Evolutionary conservation across 2,797 vertebrate species (phyloP), one percentile per base, ranked within the genome.

Genomic region (Allobates femoralis): DNA sequence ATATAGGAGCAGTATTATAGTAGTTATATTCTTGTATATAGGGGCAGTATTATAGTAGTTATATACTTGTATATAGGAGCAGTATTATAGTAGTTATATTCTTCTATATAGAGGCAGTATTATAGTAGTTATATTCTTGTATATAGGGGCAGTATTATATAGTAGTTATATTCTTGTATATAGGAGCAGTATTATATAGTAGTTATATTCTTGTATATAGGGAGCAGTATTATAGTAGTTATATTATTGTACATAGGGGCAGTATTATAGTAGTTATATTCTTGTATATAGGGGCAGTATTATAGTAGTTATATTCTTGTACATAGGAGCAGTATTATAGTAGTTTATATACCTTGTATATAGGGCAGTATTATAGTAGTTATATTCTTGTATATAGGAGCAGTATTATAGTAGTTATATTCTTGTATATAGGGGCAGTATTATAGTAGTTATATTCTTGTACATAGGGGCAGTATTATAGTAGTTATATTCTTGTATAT

Each of bases 321-420:
- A 60, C 10, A 60, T 60, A 60, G 58, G 58, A 26, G 58, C 58
- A 60, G 58, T 60, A 60, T 60, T 26, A 60, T 60, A 60, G 58
- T 60, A 60, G 58, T 60, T 60, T 60, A 60, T 14, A 60, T 60
- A n/a, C n/a, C n/a, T n/a, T n/a, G n/a, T n/a, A n/a, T n/a, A n/a
- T n/a, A n/a, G n/a, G n/a, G n/a, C n/a, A 60, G 58, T 60, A 60
- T 60, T 60, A 64, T 64, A 64, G 60, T 28, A 64, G 60, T 64
- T 64, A 64, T 64, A 64, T 64, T 64, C 60, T 15, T 64, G 12
- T 64, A 64, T 12, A 64, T 64, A 64, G 60, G 26, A 1, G 60
- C 26, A 28, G 60, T 64, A 64, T 64, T 64, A 64, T 64, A 64
- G 60, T 64, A 64, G 60, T 64, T 64, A 64, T 64, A 64, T 64